phyloP scores from a whole-genome alignment of 2,888 invertebrate genomes.

The Amiota minor region DNA sequence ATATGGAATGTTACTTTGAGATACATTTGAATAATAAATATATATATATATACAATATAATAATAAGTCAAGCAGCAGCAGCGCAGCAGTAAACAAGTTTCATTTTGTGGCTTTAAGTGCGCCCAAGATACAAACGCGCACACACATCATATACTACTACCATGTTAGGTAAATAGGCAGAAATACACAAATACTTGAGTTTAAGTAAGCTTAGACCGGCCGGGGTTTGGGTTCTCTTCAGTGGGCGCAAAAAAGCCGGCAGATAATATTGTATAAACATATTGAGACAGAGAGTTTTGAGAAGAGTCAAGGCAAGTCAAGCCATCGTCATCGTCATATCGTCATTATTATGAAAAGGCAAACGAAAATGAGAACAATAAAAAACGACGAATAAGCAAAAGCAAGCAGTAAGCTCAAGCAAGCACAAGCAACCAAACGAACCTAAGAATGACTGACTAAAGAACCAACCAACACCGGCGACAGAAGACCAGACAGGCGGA shows the following conservation, averaged over 20 bases:
- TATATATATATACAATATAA: not conserved
- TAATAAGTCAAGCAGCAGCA: too few relatives aligned
- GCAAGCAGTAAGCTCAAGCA: too few relatives aligned
- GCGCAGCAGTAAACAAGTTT: constrained; percentile 52
- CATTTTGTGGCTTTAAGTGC: constrained; percentile 52
- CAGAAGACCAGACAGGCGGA: constrained; percentile 10
- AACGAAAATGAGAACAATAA: constrained; percentile 22
- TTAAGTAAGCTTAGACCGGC: too few relatives aligned
- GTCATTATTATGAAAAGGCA: constrained; percentile 12
- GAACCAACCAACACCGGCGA: not conserved
- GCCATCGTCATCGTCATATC: not conserved
- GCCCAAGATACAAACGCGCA: constrained; percentile 35
- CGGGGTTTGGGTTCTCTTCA: too few relatives aligned
- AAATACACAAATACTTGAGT: too few relatives aligned
- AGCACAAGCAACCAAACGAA: too few relatives aligned
- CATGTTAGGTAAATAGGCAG: too few relatives aligned
- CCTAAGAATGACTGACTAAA: too few relatives aligned
- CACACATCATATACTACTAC: too few relatives aligned
- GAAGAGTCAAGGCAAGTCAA: constrained; percentile 11
- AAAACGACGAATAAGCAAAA: constrained; percentile 1
- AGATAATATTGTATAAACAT: too few relatives aligned
- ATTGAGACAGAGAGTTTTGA: too few relatives aligned
- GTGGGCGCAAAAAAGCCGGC: too few relatives aligned
- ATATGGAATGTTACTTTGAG: constrained; percentile 1
- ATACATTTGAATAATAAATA: constrained; percentile 9